A percentile compares a stretch with the other conserved stretches of the same genome.
These are phyloP conservation scores for Dryadula phaetusa DNA, from an alignment of 2,888 invertebrate genomes.

Conservation along the genomic window DNA sequence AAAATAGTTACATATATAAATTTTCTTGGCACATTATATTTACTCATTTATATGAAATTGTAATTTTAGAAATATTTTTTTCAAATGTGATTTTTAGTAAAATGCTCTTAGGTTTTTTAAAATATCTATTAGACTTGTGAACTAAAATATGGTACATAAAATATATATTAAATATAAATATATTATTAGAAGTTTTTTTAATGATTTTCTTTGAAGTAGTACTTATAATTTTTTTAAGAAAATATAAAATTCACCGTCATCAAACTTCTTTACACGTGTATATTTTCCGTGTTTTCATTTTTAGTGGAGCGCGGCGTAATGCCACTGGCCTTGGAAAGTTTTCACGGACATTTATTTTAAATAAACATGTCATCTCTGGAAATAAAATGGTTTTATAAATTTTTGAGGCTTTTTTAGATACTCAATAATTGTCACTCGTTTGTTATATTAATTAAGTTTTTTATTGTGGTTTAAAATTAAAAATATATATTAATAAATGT, in stretches of 20 bases:
- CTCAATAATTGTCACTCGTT: not conserved
- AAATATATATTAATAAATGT: no score
- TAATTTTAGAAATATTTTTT: not conserved
- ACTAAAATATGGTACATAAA: not conserved
- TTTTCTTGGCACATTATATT: not conserved
- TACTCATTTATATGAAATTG: not conserved
- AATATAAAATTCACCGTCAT: not conserved
- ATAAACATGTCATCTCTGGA: slow-evolving; percentile 53
- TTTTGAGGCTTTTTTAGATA: not conserved
- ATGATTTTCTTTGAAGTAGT: not conserved
- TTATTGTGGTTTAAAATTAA: not conserved
- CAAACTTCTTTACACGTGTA: slow-evolving; percentile 33
- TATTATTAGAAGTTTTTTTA: not conserved
- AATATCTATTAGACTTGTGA: not conserved
- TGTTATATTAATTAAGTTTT: not conserved
- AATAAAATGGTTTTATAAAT: slow-evolving; percentile 44
- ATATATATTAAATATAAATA: not conserved
- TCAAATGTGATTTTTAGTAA: not conserved
- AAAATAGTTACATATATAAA: not conserved
- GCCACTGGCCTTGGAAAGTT: slow-evolving; percentile 49
- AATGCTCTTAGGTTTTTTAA: not conserved
- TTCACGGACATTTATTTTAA: slow-evolving; percentile 48
- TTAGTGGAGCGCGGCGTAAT: slow-evolving; percentile 36
- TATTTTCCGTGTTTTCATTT: slow-evolving; percentile 43
- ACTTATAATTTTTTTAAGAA: not conserved